Base-by-base conservation (phyloP, 2,888 invertebrate genomes). In the Spodoptera littoralis region DNA sequence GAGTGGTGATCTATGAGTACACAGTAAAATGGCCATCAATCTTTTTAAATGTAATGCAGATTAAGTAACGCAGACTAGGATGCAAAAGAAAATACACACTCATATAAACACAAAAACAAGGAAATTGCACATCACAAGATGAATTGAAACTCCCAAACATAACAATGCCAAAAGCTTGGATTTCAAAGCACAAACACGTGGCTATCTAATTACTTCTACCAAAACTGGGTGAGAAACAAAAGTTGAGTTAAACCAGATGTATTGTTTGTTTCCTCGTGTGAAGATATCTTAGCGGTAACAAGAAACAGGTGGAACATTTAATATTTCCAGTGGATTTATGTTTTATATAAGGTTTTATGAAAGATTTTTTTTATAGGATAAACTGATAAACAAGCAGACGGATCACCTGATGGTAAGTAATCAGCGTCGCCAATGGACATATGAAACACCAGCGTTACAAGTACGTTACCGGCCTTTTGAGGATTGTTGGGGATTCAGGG, bases 171-270 rank as follows among this genome's bases (percentile, higher is more conserved):
- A 22, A 55, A 68, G 51, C 55, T 46, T 24, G 50, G 46, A 54
- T 58, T 54, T 50, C 18, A 70, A 60, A 24, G 30, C 56, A 70
- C 45, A 49, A 53, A 65, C 66, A 75, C 65, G 65, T 36, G 36
- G 9, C 6, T 65, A 72, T 48, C 58, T 70, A 70, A 73, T 73
- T 76, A 73, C 61, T 70, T 71, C 60, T 55, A 11, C 48, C 27
- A 9, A 64, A 70, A 69, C 24, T 48, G 41, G 51, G 57, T 46
- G 18, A 53, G 43, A 69, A 69, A 69, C 62, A 75, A 69, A 60
- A 67, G 65, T 70, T 70, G 70, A 76, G 50, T 22, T 11, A 64
- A 77, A 70, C 48, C 75, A 76, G 75, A 69, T 11, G 54, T 18
- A 55, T 52, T 52, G 54, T 68, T 58, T 47, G 41, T 72, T 46